phyloP scores from a whole-genome alignment of 2,888 invertebrate genomes.

The Actias luna region DNA sequence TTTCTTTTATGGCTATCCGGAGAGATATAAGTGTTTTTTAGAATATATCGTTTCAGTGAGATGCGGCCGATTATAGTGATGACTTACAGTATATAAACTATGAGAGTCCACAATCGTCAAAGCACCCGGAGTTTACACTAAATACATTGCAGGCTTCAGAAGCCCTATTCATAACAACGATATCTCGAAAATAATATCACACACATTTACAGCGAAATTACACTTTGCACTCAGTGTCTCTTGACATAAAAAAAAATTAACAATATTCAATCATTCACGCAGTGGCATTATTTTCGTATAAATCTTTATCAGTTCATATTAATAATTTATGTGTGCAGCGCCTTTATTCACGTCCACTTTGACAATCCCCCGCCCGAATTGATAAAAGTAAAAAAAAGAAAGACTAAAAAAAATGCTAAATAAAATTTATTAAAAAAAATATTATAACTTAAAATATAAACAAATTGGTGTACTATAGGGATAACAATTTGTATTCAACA shows the following conservation, averaged over 20 bases:
- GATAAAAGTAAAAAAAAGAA: slow-evolving; percentile 50
- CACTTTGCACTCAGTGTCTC: slow-evolving; percentile 69
- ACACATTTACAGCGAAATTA: slow-evolving; percentile 76
- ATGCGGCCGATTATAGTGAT: slow-evolving; percentile 51
- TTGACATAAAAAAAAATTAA: slow-evolving; percentile 51
- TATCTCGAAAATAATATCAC: slow-evolving; percentile 78
- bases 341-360: slow-evolving; percentile 72
- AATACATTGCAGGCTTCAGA: slow-evolving; percentile 78
- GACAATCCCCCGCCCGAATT: slow-evolving; percentile 71
- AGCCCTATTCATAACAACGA: slow-evolving; percentile 71
- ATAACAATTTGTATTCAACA: slow-evolving; percentile 47
- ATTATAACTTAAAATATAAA: slow-evolving; percentile 33
- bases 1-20: not conserved
- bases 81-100: slow-evolving; percentile 75
- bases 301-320: slow-evolving; percentile 58
- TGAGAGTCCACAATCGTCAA: slow-evolving; percentile 80
- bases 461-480: slow-evolving; percentile 47
- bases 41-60: slow-evolving; percentile 10
- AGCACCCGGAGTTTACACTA: slow-evolving; percentile 80
- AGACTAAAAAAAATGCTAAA: slow-evolving; percentile 50
- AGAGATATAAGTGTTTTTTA: not conserved
- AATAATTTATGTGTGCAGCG: slow-evolving; percentile 69
- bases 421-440: slow-evolving; percentile 63
- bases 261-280: slow-evolving; percentile 52
- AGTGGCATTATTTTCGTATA: slow-evolving; percentile 57